Conservation (phyloP, 92 coral and sea anemone genomes). For the Pocillopora grandis region DNA sequence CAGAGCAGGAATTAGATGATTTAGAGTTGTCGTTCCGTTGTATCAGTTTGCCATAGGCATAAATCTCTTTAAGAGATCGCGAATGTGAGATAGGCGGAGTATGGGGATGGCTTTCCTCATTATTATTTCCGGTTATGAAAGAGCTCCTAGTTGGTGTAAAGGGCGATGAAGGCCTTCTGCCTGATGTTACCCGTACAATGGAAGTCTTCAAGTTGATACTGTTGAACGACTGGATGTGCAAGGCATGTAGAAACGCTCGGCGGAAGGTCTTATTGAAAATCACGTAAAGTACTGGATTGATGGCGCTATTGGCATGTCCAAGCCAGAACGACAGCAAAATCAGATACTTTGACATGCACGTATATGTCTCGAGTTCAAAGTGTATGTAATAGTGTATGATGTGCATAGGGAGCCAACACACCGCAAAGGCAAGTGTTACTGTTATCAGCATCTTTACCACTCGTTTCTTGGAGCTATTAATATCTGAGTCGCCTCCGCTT, state of each 20-base stretch:
- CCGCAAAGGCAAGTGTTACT: slow-evolving; percentile 60
- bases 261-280: slow-evolving; percentile 84
- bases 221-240: slow-evolving; percentile 57
- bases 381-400: slow-evolving; percentile 82
- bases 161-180: slow-evolving; percentile 7
- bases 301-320: slow-evolving; percentile 89
- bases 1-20: slow-evolving; percentile 24
- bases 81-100: background rate
- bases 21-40: slow-evolving; percentile 9
- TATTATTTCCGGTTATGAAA: slow-evolving; percentile 13
- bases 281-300: slow-evolving; percentile 76
- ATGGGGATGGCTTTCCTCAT: background rate
- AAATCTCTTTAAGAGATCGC: slow-evolving; percentile 8
- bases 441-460: slow-evolving; percentile 83
- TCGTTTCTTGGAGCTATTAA: slow-evolving; percentile 77
- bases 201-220: slow-evolving; percentile 30
- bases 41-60: slow-evolving; percentile 27
- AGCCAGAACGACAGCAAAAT: slow-evolving; percentile 73
- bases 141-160: background rate
- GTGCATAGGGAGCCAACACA: slow-evolving; percentile 88
- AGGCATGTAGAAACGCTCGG: slow-evolving; percentile 79
- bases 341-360: slow-evolving; percentile 54
- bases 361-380: slow-evolving; percentile 64
- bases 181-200: background rate
- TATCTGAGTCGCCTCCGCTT: slow-evolving; percentile 57